Evolutionary conservation across 2,888 invertebrate species (phyloP).

Genomic region (Nycteola revayana): DNA sequence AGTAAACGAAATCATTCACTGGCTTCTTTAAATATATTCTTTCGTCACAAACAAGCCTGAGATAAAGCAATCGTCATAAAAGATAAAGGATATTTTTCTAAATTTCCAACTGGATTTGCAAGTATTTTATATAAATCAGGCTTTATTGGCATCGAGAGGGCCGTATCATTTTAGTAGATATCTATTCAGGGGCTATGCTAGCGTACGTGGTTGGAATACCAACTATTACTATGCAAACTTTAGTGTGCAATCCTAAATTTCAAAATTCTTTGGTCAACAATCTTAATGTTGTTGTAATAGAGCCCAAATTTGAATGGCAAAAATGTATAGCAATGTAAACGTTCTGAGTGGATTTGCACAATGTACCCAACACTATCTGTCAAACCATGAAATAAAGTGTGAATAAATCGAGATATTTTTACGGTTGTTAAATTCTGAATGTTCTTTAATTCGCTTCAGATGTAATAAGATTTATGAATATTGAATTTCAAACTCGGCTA

Average conservation of each 20-base stretch:
- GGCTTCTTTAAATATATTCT: constrained; percentile 4
- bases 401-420: constrained; percentile 56
- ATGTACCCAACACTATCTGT: constrained; percentile 64
- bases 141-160: constrained; percentile 72
- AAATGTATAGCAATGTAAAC: neutral
- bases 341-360: constrained; percentile 41
- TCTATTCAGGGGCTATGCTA: constrained; percentile 73
- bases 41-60: constrained; percentile 22
- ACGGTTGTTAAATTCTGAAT: constrained; percentile 38
- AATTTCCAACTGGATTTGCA: constrained; percentile 46
- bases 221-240: constrained; percentile 36
- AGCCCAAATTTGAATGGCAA: constrained; percentile 15
- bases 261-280: constrained; percentile 5
- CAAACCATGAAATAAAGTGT: constrained; percentile 63
- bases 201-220: constrained; percentile 65
- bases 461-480: constrained; percentile 13
- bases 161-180: constrained; percentile 73
- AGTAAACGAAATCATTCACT: constrained; percentile 7
- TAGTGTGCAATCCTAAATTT: constrained; percentile 15
- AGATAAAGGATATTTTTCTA: constrained; percentile 32
- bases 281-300: constrained; percentile 16
- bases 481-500: constrained; percentile 3
- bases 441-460: constrained; percentile 26
- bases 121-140: constrained; percentile 68
- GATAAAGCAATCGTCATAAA: constrained; percentile 15